These are phyloP conservation scores for Epinotia nisella DNA, from an alignment of 2,888 invertebrate genomes.

Conservation along the genomic window DNA sequence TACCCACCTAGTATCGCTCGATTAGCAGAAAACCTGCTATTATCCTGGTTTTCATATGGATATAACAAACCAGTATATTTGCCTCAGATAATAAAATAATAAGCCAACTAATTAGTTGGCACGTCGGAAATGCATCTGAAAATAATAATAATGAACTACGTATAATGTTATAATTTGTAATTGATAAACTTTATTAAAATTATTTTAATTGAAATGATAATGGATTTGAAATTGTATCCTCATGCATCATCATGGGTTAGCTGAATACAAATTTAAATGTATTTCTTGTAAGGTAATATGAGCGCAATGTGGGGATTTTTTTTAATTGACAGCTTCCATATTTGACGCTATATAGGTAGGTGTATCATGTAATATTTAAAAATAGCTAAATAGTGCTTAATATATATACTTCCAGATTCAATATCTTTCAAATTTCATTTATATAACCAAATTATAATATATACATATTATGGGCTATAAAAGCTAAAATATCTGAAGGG, in stretches of 20 bases:
- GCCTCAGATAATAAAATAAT: conserved; percentile 10
- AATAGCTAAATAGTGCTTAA: too few species aligned
- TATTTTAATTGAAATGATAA: conserved; percentile 10
- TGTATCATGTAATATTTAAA: too few species aligned
- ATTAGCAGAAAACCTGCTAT: conserved; percentile 28
- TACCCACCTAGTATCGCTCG: background rate
- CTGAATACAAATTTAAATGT: too few species aligned
- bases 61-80: conserved; percentile 32
- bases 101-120: conserved; percentile 10
- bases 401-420: too few species aligned
- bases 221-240: conserved; percentile 9
- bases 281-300: too few species aligned
- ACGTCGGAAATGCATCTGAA: background rate
- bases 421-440: too few species aligned
- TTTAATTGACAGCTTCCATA: too few species aligned
- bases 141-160: conserved; percentile 8
- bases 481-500: too few species aligned
- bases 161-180: background rate
- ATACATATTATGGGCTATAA: too few species aligned
- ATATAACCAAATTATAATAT: too few species aligned
- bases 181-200: conserved; percentile 24
- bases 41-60: conserved; percentile 34
- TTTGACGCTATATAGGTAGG: too few species aligned
- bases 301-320: too few species aligned
- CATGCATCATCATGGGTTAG: background rate